A percentile compares a stretch with the other conserved stretches of the same genome.
These are phyloP conservation scores for Parotocinclus haroldoi DNA, from an alignment of 2,797 vertebrate species.

Conservation along the genomic window DNA sequence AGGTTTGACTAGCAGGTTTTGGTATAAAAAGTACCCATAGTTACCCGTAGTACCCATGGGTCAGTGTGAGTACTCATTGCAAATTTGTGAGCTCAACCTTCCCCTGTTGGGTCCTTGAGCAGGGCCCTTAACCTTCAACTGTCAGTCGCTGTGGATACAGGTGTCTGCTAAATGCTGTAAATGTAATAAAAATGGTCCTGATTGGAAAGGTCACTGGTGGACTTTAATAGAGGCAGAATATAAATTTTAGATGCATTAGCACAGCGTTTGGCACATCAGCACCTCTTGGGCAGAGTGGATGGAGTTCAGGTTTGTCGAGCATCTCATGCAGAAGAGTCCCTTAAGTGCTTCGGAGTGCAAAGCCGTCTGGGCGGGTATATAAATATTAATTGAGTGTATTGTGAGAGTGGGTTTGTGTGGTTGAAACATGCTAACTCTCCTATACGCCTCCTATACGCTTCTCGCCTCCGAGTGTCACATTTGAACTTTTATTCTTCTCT, in stretches of 20 bases:
- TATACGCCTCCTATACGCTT: slow-evolving; percentile 18
- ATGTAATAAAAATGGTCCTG: too few species aligned
- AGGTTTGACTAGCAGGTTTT: too few species aligned
- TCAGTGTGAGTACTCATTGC: too few species aligned
- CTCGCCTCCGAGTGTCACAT: slow-evolving; percentile 44
- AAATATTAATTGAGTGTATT: slow-evolving; percentile 55
- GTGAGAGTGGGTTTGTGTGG: slow-evolving; percentile 40
- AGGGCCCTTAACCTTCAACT: too few species aligned
- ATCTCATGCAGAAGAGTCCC: background rate
- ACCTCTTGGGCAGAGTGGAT: slow-evolving; percentile 14
- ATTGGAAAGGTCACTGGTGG: too few species aligned
- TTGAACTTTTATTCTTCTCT: slow-evolving; percentile 30
- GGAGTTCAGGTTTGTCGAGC: slow-evolving; percentile 29
- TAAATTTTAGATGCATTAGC: slow-evolving; percentile 13
- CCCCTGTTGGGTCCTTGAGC: too few species aligned
- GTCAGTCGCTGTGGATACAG: too few species aligned
- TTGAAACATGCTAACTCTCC: slow-evolving; percentile 44
- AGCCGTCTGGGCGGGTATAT: slow-evolving; percentile 47
- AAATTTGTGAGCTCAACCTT: too few species aligned
- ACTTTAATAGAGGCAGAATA: too few species aligned
- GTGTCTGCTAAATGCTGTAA: too few species aligned
- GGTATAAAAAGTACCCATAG: too few species aligned
- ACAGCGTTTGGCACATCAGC: slow-evolving; percentile 16
- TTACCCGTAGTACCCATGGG: too few species aligned
- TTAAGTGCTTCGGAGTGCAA: slow-evolving; percentile 30